Percentiles rank a stretch among this genome's conserved stretches.
Evolutionary conservation across 2,888 invertebrate genomes (phyloP).

Genomic region (Sinodicranocentrus sp.): DNA sequence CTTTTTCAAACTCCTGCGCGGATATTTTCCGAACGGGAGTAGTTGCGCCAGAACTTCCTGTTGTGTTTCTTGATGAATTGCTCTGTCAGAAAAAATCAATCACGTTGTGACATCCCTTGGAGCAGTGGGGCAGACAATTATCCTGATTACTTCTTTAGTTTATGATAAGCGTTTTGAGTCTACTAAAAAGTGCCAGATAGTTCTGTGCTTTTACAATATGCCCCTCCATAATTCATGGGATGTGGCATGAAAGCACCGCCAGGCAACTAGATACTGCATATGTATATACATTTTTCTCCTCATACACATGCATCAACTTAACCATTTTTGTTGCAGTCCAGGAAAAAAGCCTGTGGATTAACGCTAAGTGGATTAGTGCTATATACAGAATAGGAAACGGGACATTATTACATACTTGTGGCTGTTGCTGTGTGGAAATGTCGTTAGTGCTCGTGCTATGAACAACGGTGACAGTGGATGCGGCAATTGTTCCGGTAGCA

Average conservation of each 20-base stretch:
- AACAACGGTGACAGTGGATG: conserved; percentile 69
- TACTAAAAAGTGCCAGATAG: no score
- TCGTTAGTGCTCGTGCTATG: conserved; percentile 77
- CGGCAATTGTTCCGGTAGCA: conserved; percentile 68
- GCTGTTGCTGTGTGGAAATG: conserved; percentile 74
- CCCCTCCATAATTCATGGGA: no score
- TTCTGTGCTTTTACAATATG: no score
- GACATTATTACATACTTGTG: conserved; percentile 65
- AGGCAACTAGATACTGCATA: no score
- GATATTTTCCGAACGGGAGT: conserved; percentile 96
- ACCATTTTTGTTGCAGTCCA: neutral
- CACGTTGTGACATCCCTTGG: conserved; percentile 55
- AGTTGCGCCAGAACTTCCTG: conserved; percentile 83
- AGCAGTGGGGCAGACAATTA: conserved; percentile 54
- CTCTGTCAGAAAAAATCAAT: conserved; percentile 68
- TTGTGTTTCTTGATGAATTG: conserved; percentile 64
- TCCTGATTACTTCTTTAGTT: conserved; percentile 51
- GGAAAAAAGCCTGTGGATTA: conserved; percentile 2
- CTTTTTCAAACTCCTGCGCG: conserved; percentile 96
- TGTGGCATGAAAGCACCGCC: no score
- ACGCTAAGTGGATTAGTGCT: conserved; percentile 25
- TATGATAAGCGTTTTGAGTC: conserved; percentile 22
- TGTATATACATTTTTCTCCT: no score
- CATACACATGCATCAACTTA: no score
- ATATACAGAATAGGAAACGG: neutral